Conservation (phyloP, 2,113 vertebrate genomes). For the Notechis scutatus region DNA sequence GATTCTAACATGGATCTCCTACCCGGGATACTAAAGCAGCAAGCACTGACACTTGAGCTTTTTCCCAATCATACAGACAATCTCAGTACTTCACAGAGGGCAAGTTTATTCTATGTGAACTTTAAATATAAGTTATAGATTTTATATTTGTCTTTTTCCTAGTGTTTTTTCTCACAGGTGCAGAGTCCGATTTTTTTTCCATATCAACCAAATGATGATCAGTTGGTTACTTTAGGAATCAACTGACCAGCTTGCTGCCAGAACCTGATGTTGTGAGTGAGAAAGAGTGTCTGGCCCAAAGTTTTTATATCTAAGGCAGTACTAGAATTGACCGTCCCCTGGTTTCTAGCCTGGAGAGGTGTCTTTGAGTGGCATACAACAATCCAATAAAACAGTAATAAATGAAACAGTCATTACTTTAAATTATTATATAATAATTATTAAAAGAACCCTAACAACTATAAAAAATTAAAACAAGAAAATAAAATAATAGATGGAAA, state of each 20-base stretch:
- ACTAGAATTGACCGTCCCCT: not conserved
- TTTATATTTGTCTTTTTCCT: not conserved
- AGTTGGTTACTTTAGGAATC: not conserved
- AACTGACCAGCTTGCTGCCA: not conserved
- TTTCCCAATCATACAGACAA: slow-evolving; percentile 90
- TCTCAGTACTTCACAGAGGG: slow-evolving; percentile 86
- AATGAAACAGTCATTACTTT: not conserved
- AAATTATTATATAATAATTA: not conserved
- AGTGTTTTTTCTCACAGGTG: not conserved
- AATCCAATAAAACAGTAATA: not conserved
- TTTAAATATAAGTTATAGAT: not conserved
- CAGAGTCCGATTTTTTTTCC: not conserved
- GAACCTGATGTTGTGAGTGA: not conserved
- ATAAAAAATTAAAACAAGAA: not conserved
- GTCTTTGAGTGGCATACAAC: not conserved
- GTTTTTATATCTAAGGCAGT: not conserved
- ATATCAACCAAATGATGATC: not conserved
- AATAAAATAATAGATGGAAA: not conserved
- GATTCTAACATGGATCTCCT: slow-evolving; percentile 86
- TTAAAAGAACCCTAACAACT: not conserved
- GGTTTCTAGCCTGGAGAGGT: not conserved
- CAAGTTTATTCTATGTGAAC: slow-evolving; percentile 60
- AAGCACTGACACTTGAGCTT: slow-evolving; percentile 88
- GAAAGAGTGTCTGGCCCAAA: not conserved
- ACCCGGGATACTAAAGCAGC: slow-evolving; percentile 83